Base-by-base conservation (phyloP, 1,140 invertebrate species). In the Drosophila carrolli region DNA sequence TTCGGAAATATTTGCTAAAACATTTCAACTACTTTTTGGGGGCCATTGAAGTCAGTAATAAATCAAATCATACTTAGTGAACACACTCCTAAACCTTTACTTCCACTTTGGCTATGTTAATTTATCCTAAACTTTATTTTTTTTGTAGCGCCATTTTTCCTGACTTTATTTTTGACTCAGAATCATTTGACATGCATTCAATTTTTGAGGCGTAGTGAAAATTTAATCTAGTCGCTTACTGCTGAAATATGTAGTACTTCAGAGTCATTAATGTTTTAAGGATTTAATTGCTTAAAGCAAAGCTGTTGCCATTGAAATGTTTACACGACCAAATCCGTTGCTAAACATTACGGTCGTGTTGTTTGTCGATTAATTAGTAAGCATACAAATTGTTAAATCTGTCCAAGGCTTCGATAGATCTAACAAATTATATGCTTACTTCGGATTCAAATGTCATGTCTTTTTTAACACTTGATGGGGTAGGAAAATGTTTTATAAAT, bases 281-380 rank as follows among this genome's bases (percentile, higher is more conserved):
- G 54, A 44, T 71, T 75, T 63, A 53, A 63, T 80, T 70, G 78
- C 78, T 81, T 81, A 46, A 81, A 81, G 78, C 78, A 75, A 80
- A 76, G 73, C 78, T 48, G 38, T 40, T 41, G 19, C 57, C 61
- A 11, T 8, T 13, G 27, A 72, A 38, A 27, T 47, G 48, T 47
- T 40, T 35, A 11, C 41, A 13, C 19, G 13, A 14, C 40, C 23
- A 54, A 70, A 66, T 57, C 23, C 35, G 35, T 9, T 14, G 46
- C 40, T 32, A 63, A 57, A 37, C 40, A 67, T 57, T 19, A 4
- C 3, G 32, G 13, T 16, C 27, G 6, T 51, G 14, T 61, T 71
- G 60, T 9, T 29, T 71, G 47, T 6, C 41, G 19, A 50, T 14
- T 35, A 11, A 63, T 55, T 63, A 38, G 40, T 19, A 38, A 29